Evolutionary conservation across 2,888 invertebrate species (phyloP).

Genomic region (Bellardia pandia): DNA sequence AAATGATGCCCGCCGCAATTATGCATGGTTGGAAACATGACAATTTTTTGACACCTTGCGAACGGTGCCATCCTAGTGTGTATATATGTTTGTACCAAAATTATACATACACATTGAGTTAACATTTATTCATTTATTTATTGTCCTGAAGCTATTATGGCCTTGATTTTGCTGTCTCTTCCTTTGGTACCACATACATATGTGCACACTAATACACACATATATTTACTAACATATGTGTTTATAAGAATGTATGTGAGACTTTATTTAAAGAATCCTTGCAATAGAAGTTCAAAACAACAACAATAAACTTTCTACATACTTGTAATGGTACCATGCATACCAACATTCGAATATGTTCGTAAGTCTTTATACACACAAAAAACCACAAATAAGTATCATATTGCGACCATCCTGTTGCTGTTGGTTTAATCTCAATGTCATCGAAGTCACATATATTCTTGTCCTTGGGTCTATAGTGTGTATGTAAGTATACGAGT

Average conservation of each 20-base stretch:
- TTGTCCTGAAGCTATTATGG: constrained; percentile 44
- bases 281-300: constrained; percentile 19
- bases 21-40: too few species aligned
- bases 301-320: background rate
- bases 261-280: constrained; percentile 35
- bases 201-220: background rate
- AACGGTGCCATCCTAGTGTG: too few species aligned
- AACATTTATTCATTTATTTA: constrained; percentile 61
- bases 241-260: background rate
- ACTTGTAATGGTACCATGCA: too few species aligned
- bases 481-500: background rate
- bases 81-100: background rate
- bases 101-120: constrained; percentile 27
- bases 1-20: too few species aligned
- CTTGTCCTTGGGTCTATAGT: background rate
- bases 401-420: constrained; percentile 64
- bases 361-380: background rate
- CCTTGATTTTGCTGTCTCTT: constrained; percentile 49
- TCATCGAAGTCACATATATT: constrained; percentile 7
- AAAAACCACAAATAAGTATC: constrained; percentile 28
- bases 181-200: background rate
- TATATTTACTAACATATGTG: constrained; percentile 14
- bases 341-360: background rate
- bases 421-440: constrained; percentile 54
- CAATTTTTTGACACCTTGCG: too few species aligned